Evolutionary conservation across 2,113 vertebrate species (phyloP), one percentile per base, ranked within the genome.

Genomic region (Prionailurus viverrinus): DNA sequence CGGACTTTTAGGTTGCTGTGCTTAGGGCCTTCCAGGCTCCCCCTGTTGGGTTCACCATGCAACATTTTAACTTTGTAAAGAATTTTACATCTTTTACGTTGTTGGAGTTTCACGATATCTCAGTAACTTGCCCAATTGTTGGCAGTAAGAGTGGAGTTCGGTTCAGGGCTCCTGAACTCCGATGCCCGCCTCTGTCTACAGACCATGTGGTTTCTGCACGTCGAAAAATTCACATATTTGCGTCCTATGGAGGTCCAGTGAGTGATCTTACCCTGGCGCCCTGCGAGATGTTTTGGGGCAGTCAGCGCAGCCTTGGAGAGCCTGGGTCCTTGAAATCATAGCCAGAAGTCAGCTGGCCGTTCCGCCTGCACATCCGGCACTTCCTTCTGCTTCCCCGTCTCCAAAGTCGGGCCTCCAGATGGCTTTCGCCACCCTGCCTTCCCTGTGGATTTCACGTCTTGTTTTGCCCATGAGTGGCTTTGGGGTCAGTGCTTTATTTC

Each of bases 401-500:
- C 16, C 31, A n/a, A 78, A n/a, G 25, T 0, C 5, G 27, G 31
- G 39, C 1, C 1, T 27, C 45, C 66, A 29, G 4, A 25, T 4
- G 36, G 39, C 1, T 27, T 33, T 6, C 10, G n/a, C 27, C 33
- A 0, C 45, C 6, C 27, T 41, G 58, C 25, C 65, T 69, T 81
- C 13, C 29, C 58, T 21, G 53, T 36, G 12, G 13, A 27, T 0
- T 4, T n/a, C 3, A 3, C 3, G 0, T 73, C 65, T 36, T 18
- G 7, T 8, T 5, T 8, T 45, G 45, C n/a, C 51, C 6, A 1
- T 45, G 4, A 14, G 21, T 23, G 4, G 2, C 11, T 48, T n/a
- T 4, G 0, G 48, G 31, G 23, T 21, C 12, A 1, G 4, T 6
- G 23, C 15, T 31, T 41, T 4, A 0, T 5, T 58, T 92, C 3